Percentiles rank a stretch among this genome's conserved stretches.
Conservation (phyloP, 1,140 invertebrate genomes). For the Galendromus occidentalis region DNA sequence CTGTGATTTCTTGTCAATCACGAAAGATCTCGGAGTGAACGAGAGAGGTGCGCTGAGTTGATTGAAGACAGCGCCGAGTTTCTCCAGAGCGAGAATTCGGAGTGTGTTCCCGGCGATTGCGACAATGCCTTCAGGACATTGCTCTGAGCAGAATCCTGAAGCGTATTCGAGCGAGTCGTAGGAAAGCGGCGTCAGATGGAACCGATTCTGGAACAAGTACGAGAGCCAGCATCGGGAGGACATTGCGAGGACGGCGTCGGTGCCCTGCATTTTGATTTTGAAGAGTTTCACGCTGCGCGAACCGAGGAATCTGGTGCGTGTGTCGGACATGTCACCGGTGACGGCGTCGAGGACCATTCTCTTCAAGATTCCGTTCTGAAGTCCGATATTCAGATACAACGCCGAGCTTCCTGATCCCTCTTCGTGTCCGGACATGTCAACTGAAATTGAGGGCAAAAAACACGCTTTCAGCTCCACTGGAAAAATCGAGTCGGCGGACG, state of each 20-base stretch:
- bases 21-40: constrained; percentile 87
- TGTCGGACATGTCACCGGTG: constrained; percentile 89
- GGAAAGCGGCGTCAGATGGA: constrained; percentile 82
- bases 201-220: constrained; percentile 91
- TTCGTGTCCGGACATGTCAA: constrained; percentile 29
- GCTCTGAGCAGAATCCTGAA: constrained; percentile 91
- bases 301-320: constrained; percentile 82
- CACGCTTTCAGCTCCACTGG: too few relatives aligned
- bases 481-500: too few relatives aligned
- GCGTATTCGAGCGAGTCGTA: constrained; percentile 95
- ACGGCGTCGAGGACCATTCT: constrained; percentile 88
- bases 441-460: too few relatives aligned
- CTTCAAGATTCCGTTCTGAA: constrained; percentile 88
- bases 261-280: constrained; percentile 78
- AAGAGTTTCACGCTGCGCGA: constrained; percentile 89
- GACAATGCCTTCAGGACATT: constrained; percentile 97
- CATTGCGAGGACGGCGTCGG: constrained; percentile 89
- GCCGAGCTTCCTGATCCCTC: constrained; percentile 40
- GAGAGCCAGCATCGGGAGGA: constrained; percentile 94
- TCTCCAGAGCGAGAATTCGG: constrained; percentile 87
- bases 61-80: constrained; percentile 95
- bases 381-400: constrained; percentile 88
- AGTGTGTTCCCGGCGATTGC: constrained; percentile 95
- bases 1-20: constrained; percentile 78
- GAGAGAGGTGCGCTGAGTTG: constrained; percentile 75